These are phyloP conservation scores for Anolis sagrei DNA, from an alignment of 2,113 vertebrate species.

Conservation along the genomic window DNA sequence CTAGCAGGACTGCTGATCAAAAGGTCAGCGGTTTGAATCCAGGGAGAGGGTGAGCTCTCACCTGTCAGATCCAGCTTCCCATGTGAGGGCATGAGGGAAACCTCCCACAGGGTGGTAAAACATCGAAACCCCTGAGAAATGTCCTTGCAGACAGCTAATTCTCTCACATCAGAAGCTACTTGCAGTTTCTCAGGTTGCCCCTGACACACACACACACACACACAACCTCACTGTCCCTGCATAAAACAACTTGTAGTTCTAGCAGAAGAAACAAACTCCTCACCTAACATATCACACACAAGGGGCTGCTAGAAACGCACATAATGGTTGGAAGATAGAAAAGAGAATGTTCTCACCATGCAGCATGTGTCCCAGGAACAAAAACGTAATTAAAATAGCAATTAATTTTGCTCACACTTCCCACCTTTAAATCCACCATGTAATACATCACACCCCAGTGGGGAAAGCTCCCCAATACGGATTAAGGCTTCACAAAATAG, in stretches of 20 bases:
- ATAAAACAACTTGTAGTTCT: constrained; percentile 15
- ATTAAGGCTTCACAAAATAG: constrained; percentile 16
- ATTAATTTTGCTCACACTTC: constrained; percentile 34
- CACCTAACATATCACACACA: constrained; percentile 23
- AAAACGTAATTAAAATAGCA: constrained; percentile 47
- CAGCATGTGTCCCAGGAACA: constrained; percentile 22
- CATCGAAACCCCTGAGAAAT: too few relatives aligned
- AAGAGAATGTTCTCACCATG: constrained; percentile 33
- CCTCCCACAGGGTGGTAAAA: too few relatives aligned
- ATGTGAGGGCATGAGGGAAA: too few relatives aligned
- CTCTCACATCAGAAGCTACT: too few relatives aligned
- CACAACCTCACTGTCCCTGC: neutral
- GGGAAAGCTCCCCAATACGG: constrained; percentile 9
- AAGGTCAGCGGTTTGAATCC: too few relatives aligned
- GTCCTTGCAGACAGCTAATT: too few relatives aligned
- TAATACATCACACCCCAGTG: constrained; percentile 24
- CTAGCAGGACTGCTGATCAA: too few relatives aligned
- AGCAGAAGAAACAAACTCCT: neutral
- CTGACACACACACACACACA: too few relatives aligned
- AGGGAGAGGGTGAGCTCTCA: too few relatives aligned
- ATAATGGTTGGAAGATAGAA: constrained; percentile 23
- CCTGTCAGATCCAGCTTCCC: too few relatives aligned
- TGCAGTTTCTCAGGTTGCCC: too few relatives aligned
- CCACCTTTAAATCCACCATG: constrained; percentile 43
- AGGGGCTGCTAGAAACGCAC: constrained; percentile 35